Evolutionary conservation across 2,797 vertebrate genomes (phyloP).

Genomic region (Sandelia bainsii): DNA sequence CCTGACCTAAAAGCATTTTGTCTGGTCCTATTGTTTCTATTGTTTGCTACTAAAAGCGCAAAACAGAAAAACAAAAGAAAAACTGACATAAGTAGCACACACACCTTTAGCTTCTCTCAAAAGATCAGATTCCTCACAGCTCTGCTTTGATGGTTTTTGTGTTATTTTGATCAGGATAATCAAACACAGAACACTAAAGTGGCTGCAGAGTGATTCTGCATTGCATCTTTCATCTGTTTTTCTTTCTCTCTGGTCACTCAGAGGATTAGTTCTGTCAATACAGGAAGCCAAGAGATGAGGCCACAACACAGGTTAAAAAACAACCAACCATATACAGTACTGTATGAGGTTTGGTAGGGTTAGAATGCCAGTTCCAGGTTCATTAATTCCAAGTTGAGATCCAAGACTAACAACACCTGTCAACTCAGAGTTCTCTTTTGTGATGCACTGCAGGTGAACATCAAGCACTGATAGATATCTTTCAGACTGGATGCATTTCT

Average conservation of each 20-base stretch:
- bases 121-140: constrained; percentile 56
- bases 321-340: neutral
- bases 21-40: constrained; percentile 19
- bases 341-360: neutral
- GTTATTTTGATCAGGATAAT: constrained; percentile 73
- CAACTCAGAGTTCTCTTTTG: neutral
- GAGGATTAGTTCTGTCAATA: neutral
- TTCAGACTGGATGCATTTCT: constrained; percentile 16
- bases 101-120: constrained; percentile 20
- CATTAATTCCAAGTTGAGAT: neutral
- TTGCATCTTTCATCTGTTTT: neutral
- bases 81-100: constrained; percentile 5
- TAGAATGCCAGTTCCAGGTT: neutral
- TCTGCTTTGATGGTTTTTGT: constrained; percentile 56
- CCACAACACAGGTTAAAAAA: neutral
- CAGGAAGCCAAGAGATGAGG: constrained; percentile 19
- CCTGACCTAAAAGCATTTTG: constrained; percentile 30
- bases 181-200: constrained; percentile 34
- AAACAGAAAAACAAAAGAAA: constrained; percentile 13
- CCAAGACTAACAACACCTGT: neutral
- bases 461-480: neutral
- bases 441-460: constrained; percentile 9
- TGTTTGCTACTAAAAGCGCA: neutral
- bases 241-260: neutral
- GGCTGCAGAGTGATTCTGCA: neutral